phyloP scores from a whole-genome alignment of 1,140 invertebrate species.

The Drosophila fuyamai region DNA sequence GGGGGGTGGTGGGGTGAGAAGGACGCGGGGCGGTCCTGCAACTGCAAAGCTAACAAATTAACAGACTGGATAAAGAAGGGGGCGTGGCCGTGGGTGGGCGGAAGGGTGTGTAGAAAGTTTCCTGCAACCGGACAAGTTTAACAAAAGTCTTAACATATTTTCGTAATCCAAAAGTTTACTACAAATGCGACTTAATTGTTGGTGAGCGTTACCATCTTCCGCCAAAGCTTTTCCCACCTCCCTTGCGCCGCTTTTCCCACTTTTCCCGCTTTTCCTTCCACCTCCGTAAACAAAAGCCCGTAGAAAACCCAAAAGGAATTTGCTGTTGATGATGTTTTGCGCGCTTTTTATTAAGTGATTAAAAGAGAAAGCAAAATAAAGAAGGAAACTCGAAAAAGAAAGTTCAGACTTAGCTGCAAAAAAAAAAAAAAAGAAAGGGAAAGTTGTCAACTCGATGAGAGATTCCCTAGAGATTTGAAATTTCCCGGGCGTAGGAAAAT shows the following conservation, averaged over 20 bases:
- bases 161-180: constrained; percentile 77
- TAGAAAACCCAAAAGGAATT: constrained; percentile 52
- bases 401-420: constrained; percentile 16
- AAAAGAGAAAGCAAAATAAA: constrained; percentile 43
- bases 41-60: constrained; percentile 57
- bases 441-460: constrained; percentile 15
- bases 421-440: constrained; percentile 4
- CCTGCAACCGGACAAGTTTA: constrained; percentile 72
- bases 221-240: constrained; percentile 24
- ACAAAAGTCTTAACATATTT: constrained; percentile 82
- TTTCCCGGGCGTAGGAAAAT: neutral
- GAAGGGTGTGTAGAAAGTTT: constrained; percentile 37
- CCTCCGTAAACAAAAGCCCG: constrained; percentile 49
- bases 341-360: constrained; percentile 74
- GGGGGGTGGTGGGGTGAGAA: neutral
- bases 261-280: neutral
- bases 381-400: constrained; percentile 23
- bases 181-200: constrained; percentile 82
- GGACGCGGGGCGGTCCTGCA: neutral
- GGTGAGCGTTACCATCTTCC: constrained; percentile 51
- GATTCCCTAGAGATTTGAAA: constrained; percentile 2
- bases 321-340: constrained; percentile 57
- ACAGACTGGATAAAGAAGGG: constrained; percentile 19
- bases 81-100: neutral
- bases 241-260: constrained; percentile 9